These are phyloP conservation scores for Drepana arcuata DNA, from an alignment of 1,140 invertebrate species.

Conservation along the genomic window DNA sequence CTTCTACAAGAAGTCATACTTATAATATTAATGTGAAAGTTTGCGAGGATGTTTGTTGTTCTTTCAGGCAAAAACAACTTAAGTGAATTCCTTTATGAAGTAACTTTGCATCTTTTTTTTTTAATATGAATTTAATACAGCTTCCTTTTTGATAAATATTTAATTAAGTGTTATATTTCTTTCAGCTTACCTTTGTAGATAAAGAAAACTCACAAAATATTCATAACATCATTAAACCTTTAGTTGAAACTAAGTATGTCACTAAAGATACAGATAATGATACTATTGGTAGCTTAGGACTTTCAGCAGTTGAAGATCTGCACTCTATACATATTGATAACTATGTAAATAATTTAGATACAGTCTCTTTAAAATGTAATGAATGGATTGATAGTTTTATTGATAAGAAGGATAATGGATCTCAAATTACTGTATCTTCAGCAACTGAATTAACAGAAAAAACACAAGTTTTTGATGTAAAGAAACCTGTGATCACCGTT, in stretches of 20 bases:
- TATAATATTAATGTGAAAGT: too few relatives aligned
- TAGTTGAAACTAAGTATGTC: conserved; percentile 4
- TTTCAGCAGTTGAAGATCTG: conserved; percentile 31
- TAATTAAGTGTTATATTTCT: too few relatives aligned
- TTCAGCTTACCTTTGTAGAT: conserved; percentile 8
- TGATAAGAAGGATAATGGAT: conserved; percentile 7
- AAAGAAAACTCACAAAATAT: conserved; percentile 23
- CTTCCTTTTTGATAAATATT: too few relatives aligned
- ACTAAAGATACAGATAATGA: conserved; percentile 5
- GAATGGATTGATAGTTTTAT: too few relatives aligned
- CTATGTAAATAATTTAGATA: not conserved
- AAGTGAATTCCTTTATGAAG: too few relatives aligned
- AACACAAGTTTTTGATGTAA: not conserved
- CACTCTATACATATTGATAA: conserved; percentile 2
- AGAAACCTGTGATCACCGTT: conserved; percentile 23
- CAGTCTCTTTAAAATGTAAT: conserved; percentile 6
- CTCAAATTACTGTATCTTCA: conserved; percentile 17
- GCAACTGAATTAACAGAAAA: conserved; percentile 10
- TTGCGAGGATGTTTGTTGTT: too few relatives aligned
- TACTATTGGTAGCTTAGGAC: conserved; percentile 16
- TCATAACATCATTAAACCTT: conserved; percentile 6
- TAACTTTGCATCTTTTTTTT: too few relatives aligned
- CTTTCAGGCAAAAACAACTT: too few relatives aligned
- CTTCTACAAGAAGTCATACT: too few relatives aligned
- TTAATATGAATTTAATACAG: too few relatives aligned